These are phyloP conservation scores for Leptinotarsa texana DNA, from an alignment of 1,140 invertebrate genomes.

Conservation along the genomic window DNA sequence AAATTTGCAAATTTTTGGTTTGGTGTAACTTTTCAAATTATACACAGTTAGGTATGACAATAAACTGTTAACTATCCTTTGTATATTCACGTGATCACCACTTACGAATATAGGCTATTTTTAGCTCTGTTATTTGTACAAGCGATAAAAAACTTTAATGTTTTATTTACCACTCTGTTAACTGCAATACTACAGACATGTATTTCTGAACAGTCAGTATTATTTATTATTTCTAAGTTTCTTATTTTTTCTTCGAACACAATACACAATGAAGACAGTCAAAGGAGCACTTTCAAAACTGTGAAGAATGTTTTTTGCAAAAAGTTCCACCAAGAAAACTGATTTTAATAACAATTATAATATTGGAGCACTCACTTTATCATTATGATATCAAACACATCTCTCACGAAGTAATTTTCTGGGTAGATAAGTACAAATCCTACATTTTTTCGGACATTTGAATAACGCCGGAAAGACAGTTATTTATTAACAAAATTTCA, in stretches of 20 bases:
- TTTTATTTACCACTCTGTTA: conserved; percentile 19
- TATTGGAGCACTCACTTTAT: conserved; percentile 17
- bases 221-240: conserved; percentile 13
- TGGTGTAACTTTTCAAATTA: conserved; percentile 27
- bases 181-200: neutral
- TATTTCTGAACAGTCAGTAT: conserved; percentile 8
- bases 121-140: conserved; percentile 34
- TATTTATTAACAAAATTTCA: neutral
- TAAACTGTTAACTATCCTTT: conserved; percentile 26
- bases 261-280: neutral
- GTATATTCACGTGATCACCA: conserved; percentile 22
- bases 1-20: conserved; percentile 25
- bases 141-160: conserved; percentile 32
- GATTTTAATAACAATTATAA: conserved; percentile 17
- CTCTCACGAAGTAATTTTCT: neutral
- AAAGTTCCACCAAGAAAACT: neutral
- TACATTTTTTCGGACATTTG: neutral
- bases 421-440: neutral
- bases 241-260: conserved; percentile 2
- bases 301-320: neutral
- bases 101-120: conserved; percentile 28
- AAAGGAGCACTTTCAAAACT: conserved; percentile 13
- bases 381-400: conserved; percentile 18
- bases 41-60: conserved; percentile 2
- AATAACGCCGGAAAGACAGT: neutral